phyloP scores from a whole-genome alignment of 2,113 vertebrate species.

The Oceanodroma tethys region DNA sequence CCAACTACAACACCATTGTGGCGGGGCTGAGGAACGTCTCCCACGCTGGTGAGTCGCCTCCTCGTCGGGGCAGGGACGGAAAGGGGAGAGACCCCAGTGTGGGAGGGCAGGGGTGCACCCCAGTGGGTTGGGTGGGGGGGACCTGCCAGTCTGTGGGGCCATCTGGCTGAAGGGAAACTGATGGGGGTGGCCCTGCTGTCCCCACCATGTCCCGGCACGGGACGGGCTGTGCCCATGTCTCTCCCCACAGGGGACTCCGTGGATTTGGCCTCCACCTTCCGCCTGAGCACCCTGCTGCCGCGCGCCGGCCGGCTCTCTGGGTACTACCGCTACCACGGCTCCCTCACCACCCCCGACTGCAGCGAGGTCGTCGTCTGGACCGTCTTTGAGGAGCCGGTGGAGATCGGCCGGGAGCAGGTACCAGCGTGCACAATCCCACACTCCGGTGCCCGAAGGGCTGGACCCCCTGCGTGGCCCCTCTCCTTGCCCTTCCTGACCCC shows the following conservation, averaged over 20 bases:
- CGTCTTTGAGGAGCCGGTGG: constrained; percentile 76
- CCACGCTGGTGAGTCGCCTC: constrained; percentile 53
- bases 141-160: background rate
- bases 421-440: rapidly evolving
- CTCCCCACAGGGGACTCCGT: constrained; percentile 58
- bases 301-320: constrained; percentile 46
- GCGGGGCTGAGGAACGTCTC: constrained; percentile 74
- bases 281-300: constrained; percentile 77
- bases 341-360: constrained; percentile 85
- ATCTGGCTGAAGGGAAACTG: background rate
- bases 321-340: constrained; percentile 84
- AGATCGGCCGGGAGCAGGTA: constrained; percentile 80
- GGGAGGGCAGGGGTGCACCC: no score
- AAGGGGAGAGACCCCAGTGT: background rate
- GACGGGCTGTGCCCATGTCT: rapidly evolving
- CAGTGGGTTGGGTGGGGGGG: rapidly evolving
- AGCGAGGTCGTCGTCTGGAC: constrained; percentile 81
- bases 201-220: rapidly evolving
- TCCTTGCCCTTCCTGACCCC: background rate
- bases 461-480: background rate
- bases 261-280: constrained; percentile 77
- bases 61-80: rapidly evolving
- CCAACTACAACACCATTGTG: constrained; percentile 78
- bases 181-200: background rate
- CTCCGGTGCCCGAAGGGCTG: rapidly evolving